A percentile compares a stretch with the other conserved stretches of the same genome.
Evolutionary conservation across 2,888 invertebrate species (phyloP).

Genomic region (Panzeria rudis): DNA sequence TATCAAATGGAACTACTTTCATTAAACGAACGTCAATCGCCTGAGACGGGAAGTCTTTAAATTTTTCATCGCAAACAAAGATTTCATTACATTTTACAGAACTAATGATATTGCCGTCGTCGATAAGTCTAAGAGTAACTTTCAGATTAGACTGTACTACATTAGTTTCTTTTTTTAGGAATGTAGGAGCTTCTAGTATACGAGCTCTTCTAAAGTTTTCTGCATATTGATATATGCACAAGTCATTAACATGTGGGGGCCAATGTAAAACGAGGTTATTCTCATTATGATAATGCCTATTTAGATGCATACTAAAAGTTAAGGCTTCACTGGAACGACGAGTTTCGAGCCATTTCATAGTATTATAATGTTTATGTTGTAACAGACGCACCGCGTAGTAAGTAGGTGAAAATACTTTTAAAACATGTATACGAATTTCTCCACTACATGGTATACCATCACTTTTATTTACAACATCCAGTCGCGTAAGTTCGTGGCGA

Average conservation of each 20-base stretch:
- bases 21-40: conserved; percentile 85
- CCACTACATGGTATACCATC: conserved; percentile 84
- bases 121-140: conserved; percentile 85
- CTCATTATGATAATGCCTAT: conserved; percentile 75
- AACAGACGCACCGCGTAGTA: conserved; percentile 86
- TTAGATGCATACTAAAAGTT: conserved; percentile 76
- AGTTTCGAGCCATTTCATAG: conserved; percentile 70
- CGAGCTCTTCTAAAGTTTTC: conserved; percentile 85
- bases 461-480: conserved; percentile 84
- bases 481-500: conserved; percentile 87
- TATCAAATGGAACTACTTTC: conserved; percentile 85
- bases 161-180: conserved; percentile 75
- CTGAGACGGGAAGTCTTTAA: conserved; percentile 84
- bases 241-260: conserved; percentile 85
- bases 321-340: conserved; percentile 75
- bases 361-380: conserved; percentile 79
- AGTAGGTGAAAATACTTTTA: conserved; percentile 84
- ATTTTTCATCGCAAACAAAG: conserved; percentile 85
- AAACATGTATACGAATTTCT: conserved; percentile 72
- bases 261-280: conserved; percentile 76
- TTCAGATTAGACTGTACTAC: conserved; percentile 69
- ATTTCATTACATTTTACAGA: conserved; percentile 78
- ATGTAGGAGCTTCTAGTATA: conserved; percentile 83
- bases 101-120: conserved; percentile 85
- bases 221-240: conserved; percentile 85